Base-by-base conservation (phyloP, 2,797 vertebrate species). In the Myoxocephalus aenaeus region DNA sequence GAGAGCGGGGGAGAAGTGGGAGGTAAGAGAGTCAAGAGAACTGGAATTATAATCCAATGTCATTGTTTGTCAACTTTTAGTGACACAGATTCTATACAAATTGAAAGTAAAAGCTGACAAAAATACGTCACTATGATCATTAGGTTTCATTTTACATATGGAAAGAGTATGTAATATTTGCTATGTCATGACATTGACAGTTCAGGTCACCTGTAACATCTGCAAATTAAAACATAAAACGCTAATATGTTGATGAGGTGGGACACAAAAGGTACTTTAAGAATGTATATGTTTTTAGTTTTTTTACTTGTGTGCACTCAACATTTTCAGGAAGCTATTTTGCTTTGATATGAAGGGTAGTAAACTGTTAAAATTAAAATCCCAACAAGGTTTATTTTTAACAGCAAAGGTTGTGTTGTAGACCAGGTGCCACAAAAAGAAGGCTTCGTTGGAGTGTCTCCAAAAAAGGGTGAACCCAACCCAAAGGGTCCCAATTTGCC, bases 1-100 rank as follows among this genome's bases (percentile, higher is more conserved):
- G 97, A 92, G 87, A 80, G 90, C 92, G 1, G 96, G 95, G 54
- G 96, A 97, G 54, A 90, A 83, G 53, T 96, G 95, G 59, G 95
- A 96, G 92, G 93, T 97, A 87, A 89, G 87, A 44, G 0, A 44
- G 7, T 20, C 22, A n/a, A 18, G 1, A 44, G 8, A 10, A 44
- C 29, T 34, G 20, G 5, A 14, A 46, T 4, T 5, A 4, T 51
- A 25, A 59, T 15, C 32, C 2, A 36, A 5, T 62, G 10, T 51
- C 7, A 38, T 17, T 15, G 7, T 44, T 3, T 27, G 36, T 32
- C 10, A 20, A 13, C 1, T 13, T 25, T 22, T 27, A 11, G 7
- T 53, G 7, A 5, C 7, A 51, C 27, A 44, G 15, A 62, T 40
- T 54, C 17, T 44, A 0, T 75, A 22, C 22, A 73, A 50, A 59